Percentiles rank a stretch among this genome's conserved stretches.
Evolutionary conservation across 2,888 invertebrate species (phyloP).

Genomic region (Phalangium opilio): DNA sequence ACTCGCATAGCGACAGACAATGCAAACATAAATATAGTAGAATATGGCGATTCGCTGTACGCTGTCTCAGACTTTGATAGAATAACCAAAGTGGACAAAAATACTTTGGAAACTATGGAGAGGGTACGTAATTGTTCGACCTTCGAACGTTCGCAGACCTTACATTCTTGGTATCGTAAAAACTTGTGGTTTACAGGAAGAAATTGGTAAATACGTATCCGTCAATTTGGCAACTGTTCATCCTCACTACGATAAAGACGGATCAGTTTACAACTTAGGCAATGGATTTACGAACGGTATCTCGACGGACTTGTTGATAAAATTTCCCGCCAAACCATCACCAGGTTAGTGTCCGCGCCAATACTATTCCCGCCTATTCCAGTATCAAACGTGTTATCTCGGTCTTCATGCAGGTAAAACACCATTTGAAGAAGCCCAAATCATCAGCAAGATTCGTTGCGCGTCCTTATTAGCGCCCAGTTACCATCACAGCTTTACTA

Average conservation of each 20-base stretch:
- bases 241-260: constrained; percentile 60
- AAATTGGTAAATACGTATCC: constrained; percentile 46
- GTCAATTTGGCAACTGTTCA: constrained; percentile 70
- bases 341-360: no score
- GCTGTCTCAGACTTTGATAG: constrained; percentile 68
- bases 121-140: no score
- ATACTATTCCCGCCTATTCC: no score
- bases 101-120: constrained; percentile 56
- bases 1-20: constrained; percentile 49
- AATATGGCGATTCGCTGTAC: constrained; percentile 72
- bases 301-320: constrained; percentile 16
- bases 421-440: constrained; percentile 7
- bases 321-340: constrained; percentile 12
- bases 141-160: no score
- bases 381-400: no score
- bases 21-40: constrained; percentile 76
- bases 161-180: no score
- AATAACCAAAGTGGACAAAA: constrained; percentile 56
- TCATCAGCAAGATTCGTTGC: constrained; percentile 40
- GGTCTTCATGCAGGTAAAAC: no score
- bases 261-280: constrained; percentile 66
- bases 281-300: constrained; percentile 33
- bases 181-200: constrained; percentile 30
- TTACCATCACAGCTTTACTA: constrained; percentile 86
- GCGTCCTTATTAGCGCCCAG: constrained; percentile 65